Conservation (phyloP, 2,797 vertebrate species). For the Morelia viridis region DNA sequence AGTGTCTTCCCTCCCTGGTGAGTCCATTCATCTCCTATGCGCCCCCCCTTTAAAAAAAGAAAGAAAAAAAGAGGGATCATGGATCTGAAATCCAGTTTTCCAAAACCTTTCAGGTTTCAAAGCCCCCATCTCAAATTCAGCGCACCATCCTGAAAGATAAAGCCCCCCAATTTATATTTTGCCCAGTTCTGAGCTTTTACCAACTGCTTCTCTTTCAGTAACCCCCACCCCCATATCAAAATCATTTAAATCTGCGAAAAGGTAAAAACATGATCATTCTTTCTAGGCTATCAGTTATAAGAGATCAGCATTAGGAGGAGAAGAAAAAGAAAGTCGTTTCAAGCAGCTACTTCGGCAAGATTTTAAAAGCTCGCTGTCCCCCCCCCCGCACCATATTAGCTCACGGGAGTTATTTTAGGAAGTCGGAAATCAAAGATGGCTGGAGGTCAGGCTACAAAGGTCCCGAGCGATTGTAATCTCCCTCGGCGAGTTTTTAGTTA, state of each 20-base stretch:
- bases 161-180: background rate
- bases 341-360: background rate
- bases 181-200: background rate
- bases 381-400: conserved; percentile 55
- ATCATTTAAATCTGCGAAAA: background rate
- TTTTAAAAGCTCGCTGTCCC: background rate
- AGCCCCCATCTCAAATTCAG: too few relatives aligned
- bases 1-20: background rate
- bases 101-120: background rate
- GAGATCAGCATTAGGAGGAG: too few relatives aligned
- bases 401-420: conserved; percentile 79
- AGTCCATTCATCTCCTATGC: background rate
- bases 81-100: background rate
- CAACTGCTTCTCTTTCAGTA: background rate
- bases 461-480: conserved; percentile 72
- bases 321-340: background rate
- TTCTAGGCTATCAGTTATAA: background rate
- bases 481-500: background rate
- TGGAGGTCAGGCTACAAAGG: conserved; percentile 82
- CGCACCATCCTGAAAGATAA: background rate
- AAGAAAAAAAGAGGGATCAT: background rate
- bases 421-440: conserved; percentile 85
- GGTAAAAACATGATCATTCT: background rate
- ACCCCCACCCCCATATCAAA: too few relatives aligned
- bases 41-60: background rate